phyloP scores from a whole-genome alignment of 2,888 invertebrate species.

The Cremastinae sp. region DNA sequence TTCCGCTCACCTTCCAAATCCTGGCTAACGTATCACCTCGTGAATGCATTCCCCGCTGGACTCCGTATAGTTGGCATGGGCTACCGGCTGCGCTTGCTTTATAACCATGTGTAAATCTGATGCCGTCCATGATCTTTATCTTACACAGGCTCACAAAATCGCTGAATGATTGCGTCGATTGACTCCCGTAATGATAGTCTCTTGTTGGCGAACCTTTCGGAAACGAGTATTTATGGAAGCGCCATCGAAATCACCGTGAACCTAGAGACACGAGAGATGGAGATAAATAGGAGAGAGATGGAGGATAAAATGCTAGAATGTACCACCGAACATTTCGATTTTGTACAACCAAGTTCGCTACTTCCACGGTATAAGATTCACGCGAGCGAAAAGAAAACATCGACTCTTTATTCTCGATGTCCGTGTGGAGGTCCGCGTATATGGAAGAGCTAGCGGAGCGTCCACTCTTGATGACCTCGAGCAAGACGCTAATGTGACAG shows the following conservation, averaged over 20 bases:
- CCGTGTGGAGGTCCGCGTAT: constrained; percentile 15
- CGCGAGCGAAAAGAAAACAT: constrained; percentile 34
- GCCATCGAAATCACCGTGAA: neutral
- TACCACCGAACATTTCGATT: neutral
- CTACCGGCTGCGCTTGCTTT: constrained; percentile 46
- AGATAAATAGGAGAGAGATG: no score
- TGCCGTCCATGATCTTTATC: constrained; percentile 58
- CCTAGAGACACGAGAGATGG: neutral
- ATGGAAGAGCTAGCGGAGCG: constrained; percentile 46
- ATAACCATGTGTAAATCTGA: constrained; percentile 48
- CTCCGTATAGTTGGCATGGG: constrained; percentile 32
- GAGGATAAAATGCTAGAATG: constrained; percentile 14
- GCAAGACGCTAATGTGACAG: constrained; percentile 77
- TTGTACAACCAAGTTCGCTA: constrained; percentile 10
- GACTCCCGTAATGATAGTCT: constrained; percentile 37
- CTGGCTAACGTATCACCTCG: constrained; percentile 65
- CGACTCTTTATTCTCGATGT: constrained; percentile 25
- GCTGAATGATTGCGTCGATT: constrained; percentile 44
- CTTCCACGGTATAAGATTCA: constrained; percentile 13
- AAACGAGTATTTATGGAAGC: neutral
- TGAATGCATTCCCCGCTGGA: constrained; percentile 53
- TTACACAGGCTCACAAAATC: constrained; percentile 51
- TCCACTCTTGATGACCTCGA: constrained; percentile 69
- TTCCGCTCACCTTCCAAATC: constrained; percentile 69
- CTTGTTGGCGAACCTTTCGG: constrained; percentile 18